phyloP scores from a whole-genome alignment of 1,140 invertebrate species.

The Pseudomyrmex dendroicus region DNA sequence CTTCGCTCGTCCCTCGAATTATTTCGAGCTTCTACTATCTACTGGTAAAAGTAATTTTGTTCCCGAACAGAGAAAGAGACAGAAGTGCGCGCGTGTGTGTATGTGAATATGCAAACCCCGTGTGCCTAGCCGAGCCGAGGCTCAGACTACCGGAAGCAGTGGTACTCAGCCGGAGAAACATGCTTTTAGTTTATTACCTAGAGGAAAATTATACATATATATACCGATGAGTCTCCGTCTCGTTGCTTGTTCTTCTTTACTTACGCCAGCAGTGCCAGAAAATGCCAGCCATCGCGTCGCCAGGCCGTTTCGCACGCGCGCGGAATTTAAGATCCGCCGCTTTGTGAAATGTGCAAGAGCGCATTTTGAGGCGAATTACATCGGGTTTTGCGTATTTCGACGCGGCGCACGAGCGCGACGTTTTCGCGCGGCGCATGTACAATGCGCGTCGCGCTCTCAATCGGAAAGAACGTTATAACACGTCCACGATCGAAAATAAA shows the following conservation, averaged over 20 bases:
- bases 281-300: constrained; percentile 11
- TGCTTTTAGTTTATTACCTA: constrained; percentile 77
- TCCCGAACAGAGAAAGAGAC: constrained; percentile 5
- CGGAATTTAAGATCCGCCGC: constrained; percentile 11
- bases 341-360: background rate
- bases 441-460: background rate
- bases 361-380: constrained; percentile 51
- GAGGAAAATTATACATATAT: constrained; percentile 62
- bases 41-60: constrained; percentile 74
- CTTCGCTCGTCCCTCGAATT: constrained; percentile 62
- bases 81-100: background rate
- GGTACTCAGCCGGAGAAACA: constrained; percentile 55
- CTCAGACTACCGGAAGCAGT: constrained; percentile 31
- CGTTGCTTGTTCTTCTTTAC: constrained; percentile 39
- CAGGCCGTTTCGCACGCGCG: background rate
- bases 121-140: constrained; percentile 5
- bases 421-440: constrained; percentile 6
- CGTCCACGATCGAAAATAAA: constrained; percentile 31
- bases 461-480: background rate
- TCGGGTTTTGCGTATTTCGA: constrained; percentile 13
- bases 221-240: constrained; percentile 53
- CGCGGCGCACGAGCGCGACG: background rate
- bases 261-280: constrained; percentile 1
- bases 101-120: no score
- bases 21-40: constrained; percentile 66